Percentiles rank a stretch among this genome's conserved stretches.
phyloP scores from a whole-genome alignment of 1,140 invertebrate genomes.

The Pentalonia nigronervosa region DNA sequence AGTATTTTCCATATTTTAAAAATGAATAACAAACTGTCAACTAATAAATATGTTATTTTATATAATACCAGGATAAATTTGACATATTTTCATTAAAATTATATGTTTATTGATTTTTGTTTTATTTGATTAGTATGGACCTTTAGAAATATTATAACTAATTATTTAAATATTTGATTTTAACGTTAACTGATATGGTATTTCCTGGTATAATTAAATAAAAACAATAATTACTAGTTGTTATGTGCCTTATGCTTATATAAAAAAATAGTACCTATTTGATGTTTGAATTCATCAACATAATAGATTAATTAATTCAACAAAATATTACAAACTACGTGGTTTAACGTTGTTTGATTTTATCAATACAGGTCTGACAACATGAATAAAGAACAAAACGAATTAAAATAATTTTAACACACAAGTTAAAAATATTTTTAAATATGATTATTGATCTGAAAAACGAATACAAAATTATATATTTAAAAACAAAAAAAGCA shows the following conservation, averaged over 20 bases:
- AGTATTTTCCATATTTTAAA: neutral
- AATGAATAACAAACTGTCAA: neutral
- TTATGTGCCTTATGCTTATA: neutral
- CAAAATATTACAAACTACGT: neutral
- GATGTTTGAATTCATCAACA: neutral
- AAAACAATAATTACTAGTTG: neutral
- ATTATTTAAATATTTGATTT: neutral
- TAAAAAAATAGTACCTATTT: neutral
- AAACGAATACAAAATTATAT: neutral
- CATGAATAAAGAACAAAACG: neutral
- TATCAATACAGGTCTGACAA: neutral
- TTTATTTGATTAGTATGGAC: neutral
- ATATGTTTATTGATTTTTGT: neutral
- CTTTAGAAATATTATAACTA: neutral
- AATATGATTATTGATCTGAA: neutral
- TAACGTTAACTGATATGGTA: neutral
- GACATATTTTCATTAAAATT: neutral
- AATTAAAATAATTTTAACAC: neutral
- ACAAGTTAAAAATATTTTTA: neutral
- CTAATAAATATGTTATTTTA: neutral
- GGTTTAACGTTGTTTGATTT: neutral
- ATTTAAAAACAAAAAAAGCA: neutral
- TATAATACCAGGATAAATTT: neutral
- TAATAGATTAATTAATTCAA: neutral
- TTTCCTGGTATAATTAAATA: neutral